These are phyloP conservation scores for Stegodyphus dumicola DNA, from an alignment of 1,140 invertebrate genomes.

Conservation along the genomic window DNA sequence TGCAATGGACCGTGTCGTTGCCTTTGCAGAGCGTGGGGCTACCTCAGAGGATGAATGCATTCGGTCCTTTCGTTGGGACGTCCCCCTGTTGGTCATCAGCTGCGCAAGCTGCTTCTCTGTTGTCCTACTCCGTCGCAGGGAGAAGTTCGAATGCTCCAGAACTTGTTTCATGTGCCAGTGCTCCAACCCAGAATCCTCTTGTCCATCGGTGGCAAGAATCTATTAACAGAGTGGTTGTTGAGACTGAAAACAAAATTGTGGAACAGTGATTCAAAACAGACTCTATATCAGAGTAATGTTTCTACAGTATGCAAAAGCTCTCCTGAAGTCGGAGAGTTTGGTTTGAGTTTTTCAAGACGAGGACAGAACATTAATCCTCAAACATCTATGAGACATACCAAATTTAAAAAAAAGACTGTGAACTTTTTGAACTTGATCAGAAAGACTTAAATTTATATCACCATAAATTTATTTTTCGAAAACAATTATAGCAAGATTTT, in stretches of 20 bases:
- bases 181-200: constrained; percentile 19
- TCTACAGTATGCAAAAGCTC: no score
- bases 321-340: no score
- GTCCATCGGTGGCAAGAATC: constrained; percentile 47
- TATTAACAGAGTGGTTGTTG: background rate
- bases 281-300: no score
- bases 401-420: no score
- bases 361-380: no score
- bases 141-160: constrained; percentile 2
- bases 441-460: no score
- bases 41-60: constrained; percentile 34
- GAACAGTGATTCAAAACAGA: constrained; percentile 22
- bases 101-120: background rate
- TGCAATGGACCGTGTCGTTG: constrained; percentile 50
- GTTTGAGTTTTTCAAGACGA: no score
- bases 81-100: constrained; percentile 25
- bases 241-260: constrained; percentile 10
- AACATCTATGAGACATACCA: no score
- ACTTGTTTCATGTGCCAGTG: background rate
- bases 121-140: constrained; percentile 26
- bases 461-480: no score
- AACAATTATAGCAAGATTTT: no score
- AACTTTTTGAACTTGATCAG: no score
- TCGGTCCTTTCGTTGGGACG: constrained; percentile 11
- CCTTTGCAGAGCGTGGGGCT: constrained; percentile 27